Base-by-base conservation (phyloP, 2,888 invertebrate genomes). In the Drosophila affinis region DNA sequence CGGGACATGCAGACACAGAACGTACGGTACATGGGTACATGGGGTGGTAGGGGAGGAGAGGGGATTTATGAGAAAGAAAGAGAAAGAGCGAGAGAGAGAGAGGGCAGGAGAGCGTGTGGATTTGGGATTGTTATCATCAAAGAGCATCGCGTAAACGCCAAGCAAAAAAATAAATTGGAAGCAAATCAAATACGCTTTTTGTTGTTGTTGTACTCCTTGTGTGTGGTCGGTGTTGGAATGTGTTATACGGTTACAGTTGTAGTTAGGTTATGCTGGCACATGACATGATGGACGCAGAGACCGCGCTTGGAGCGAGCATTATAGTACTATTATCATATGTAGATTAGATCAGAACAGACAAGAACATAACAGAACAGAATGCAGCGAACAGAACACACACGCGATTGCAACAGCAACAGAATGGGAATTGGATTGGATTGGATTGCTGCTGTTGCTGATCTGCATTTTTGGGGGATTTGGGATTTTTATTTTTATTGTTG, bases 311-410 rank as follows among this genome's bases (percentile, higher is more conserved):
- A 18, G 48, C 9, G 17, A 12, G 48, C 21, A 48, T 18, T 48
- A 48, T 18, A 18, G 48, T 21, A 21, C 17, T 48, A 39, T 27
- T 10, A 29, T 24, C 24, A 24, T 24, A 24, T 10, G 27, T 24
- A 29, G 18, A 32, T 24, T 64, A n/a, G 64, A 52, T 63, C 63
- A 65, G 63, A 45, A 63, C 65, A 56, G 24, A 21, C 17, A 51
- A n/a, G 18, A 69, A 52, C 67, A 70, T 34, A 67, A 67, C 70
- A 67, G 34, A 67, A 67, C 70, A 67, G 45, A 67, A 67, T 67
- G 70, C 67, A 67, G 39, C 39, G 39, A 39, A 62, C 62, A 72
- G 39, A 69, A 69, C 51, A 68, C 52, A 60, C 51, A 68, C 29
- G 71, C 62, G 32, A 44, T 32, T 39, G 39, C 39, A 39, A 39